These are phyloP conservation scores for Atopsyche davidsoni DNA, from an alignment of 1,140 invertebrate genomes.

Conservation along the genomic window DNA sequence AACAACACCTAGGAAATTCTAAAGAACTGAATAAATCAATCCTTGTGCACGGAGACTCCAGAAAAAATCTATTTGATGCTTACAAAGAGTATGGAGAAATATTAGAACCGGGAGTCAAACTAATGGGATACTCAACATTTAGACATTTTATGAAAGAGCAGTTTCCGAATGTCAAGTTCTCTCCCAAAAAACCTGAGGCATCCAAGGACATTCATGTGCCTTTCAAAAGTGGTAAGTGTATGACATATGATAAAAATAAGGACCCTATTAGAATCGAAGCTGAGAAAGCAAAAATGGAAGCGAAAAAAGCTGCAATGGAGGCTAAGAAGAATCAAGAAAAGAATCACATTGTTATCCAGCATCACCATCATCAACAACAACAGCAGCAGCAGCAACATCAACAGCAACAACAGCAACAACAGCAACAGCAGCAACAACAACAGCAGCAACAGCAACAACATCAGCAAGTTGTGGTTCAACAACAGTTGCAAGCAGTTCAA, in stretches of 20 bases:
- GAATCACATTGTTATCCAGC: slow-evolving; percentile 31
- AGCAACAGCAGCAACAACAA: slow-evolving; percentile 35
- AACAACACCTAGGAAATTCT: slow-evolving; percentile 50
- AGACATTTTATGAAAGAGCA: slow-evolving; percentile 74
- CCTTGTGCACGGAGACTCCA: slow-evolving; percentile 62
- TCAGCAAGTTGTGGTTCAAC: slow-evolving; percentile 40
- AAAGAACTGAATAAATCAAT: slow-evolving; percentile 50
- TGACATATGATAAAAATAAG: slow-evolving; percentile 46
- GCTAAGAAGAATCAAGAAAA: slow-evolving; percentile 41
- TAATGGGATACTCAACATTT: slow-evolving; percentile 76
- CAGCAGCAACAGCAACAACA: slow-evolving; percentile 38
- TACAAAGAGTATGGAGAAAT: slow-evolving; percentile 68
- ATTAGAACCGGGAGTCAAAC: slow-evolving; percentile 58
- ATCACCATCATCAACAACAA: slow-evolving; percentile 36
- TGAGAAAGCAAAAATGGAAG: slow-evolving; percentile 44
- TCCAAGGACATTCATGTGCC: slow-evolving; percentile 44
- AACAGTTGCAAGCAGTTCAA: slow-evolving; percentile 41
- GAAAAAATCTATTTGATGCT: slow-evolving; percentile 65
- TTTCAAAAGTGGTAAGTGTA: slow-evolving; percentile 46
- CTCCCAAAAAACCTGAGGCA: slow-evolving; percentile 55
- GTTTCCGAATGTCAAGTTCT: slow-evolving; percentile 70
- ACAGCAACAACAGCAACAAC: slow-evolving; percentile 37
- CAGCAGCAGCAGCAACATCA: slow-evolving; percentile 39
- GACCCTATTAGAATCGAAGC: slow-evolving; percentile 45
- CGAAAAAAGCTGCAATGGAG: slow-evolving; percentile 42